Evolutionary conservation across 2,797 vertebrate genomes (phyloP).

Genomic region (Acrossocheilus fasciatus): DNA sequence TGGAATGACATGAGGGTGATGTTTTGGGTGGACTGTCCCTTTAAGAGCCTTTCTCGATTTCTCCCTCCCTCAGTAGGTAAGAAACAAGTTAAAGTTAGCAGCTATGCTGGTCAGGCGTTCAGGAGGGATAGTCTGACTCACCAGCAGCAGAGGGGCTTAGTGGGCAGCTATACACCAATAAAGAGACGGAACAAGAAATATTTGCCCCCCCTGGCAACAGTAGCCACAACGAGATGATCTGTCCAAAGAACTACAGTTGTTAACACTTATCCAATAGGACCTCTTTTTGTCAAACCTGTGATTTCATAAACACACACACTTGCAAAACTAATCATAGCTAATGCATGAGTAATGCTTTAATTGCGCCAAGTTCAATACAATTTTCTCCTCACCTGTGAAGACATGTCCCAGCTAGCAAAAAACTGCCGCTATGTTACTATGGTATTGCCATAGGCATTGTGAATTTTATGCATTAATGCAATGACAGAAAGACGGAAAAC

Average conservation of each 20-base stretch:
- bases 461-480: not conserved
- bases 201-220: constrained; percentile 52
- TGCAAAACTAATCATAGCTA: not conserved
- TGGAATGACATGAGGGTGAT: not conserved
- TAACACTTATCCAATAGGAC: constrained; percentile 43
- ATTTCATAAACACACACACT: constrained; percentile 9
- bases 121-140: constrained; percentile 57
- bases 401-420: not conserved
- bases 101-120: constrained; percentile 9
- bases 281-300: constrained; percentile 17
- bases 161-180: constrained; percentile 46
- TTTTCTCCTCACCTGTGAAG: not conserved
- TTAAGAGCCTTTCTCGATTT: not conserved
- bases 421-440: not conserved
- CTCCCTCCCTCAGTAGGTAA: not conserved
- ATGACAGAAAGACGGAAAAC: not conserved
- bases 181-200: constrained; percentile 55
- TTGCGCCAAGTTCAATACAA: constrained; percentile 2
- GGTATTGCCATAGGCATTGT: not conserved
- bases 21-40: not conserved
- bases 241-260: constrained; percentile 54
- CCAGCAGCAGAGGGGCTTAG: constrained; percentile 16
- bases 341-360: constrained; percentile 3
- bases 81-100: constrained; percentile 22
- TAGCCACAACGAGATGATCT: constrained; percentile 61